Evolutionary conservation across 2,797 vertebrate genomes (phyloP).

Genomic region (Eospalax fontanierii): DNA sequence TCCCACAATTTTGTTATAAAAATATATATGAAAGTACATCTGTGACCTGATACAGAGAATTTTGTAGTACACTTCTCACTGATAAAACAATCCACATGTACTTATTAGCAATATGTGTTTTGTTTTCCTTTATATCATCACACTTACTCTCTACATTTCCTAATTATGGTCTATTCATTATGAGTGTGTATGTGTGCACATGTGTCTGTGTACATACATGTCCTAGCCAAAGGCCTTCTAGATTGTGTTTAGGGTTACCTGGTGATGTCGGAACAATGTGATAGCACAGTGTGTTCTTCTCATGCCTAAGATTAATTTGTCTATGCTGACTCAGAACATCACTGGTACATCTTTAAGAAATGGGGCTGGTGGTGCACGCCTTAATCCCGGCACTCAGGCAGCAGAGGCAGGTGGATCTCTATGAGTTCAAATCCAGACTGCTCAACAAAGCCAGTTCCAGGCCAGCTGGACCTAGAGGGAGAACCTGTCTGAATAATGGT

Average conservation of each 20-base stretch:
- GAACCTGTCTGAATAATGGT: too few relatives aligned
- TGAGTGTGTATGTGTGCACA: neutral
- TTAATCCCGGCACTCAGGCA: too few relatives aligned
- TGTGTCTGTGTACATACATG: neutral
- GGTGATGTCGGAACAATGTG: too few relatives aligned
- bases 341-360: neutral
- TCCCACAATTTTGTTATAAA: neutral
- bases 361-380: neutral
- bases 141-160: neutral
- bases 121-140: constrained; percentile 1
- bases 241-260: too few relatives aligned
- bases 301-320: neutral
- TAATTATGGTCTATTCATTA: neutral
- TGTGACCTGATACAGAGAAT: neutral
- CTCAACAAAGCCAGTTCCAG: too few relatives aligned
- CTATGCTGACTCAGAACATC: neutral
- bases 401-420: too few relatives aligned
- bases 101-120: constrained; percentile 16
- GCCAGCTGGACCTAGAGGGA: too few relatives aligned
- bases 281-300: too few relatives aligned
- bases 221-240: too few relatives aligned
- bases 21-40: neutral
- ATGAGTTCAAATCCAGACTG: too few relatives aligned
- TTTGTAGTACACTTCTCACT: neutral
- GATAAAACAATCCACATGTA: neutral